A percentile compares a stretch with the other conserved stretches of the same genome.
Evolutionary conservation across 2,797 vertebrate species (phyloP).

Genomic region (Tenualosa ilisha): DNA sequence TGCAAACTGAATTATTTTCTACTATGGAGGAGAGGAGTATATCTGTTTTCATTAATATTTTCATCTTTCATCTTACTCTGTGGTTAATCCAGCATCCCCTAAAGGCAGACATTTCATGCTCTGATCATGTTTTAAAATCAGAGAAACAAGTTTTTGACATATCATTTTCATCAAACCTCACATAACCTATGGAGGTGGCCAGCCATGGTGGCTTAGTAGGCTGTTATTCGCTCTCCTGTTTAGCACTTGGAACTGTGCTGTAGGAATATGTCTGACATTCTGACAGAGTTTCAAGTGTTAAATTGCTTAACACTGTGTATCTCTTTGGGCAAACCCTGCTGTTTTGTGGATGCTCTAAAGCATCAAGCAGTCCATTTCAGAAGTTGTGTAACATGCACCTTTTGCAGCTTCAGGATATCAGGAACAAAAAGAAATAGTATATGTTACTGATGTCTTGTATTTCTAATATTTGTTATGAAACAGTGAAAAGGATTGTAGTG

Average conservation of each 20-base stretch:
- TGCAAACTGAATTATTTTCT: too few relatives aligned
- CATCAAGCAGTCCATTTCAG: neutral
- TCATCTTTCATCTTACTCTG: too few relatives aligned
- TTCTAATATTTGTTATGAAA: too few relatives aligned
- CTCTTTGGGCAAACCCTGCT: neutral
- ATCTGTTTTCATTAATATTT: too few relatives aligned
- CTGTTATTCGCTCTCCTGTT: neutral
- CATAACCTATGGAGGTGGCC: neutral
- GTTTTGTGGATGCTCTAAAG: neutral
- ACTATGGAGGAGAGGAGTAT: too few relatives aligned
- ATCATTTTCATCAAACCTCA: neutral
- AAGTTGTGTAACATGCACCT: neutral
- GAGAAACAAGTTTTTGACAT: neutral
- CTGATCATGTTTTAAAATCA: neutral
- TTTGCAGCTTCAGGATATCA: too few relatives aligned
- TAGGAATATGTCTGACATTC: neutral
- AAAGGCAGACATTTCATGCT: neutral
- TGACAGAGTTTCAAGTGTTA: neutral
- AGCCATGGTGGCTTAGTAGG: neutral
- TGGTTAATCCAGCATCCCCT: neutral
- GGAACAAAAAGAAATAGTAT: too few relatives aligned
- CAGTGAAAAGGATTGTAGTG: too few relatives aligned
- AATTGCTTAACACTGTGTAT: neutral
- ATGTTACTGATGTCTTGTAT: too few relatives aligned
- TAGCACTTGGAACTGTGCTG: neutral